phyloP scores from a whole-genome alignment of 2,888 invertebrate genomes.

The Petrolisthes cinctipes region DNA sequence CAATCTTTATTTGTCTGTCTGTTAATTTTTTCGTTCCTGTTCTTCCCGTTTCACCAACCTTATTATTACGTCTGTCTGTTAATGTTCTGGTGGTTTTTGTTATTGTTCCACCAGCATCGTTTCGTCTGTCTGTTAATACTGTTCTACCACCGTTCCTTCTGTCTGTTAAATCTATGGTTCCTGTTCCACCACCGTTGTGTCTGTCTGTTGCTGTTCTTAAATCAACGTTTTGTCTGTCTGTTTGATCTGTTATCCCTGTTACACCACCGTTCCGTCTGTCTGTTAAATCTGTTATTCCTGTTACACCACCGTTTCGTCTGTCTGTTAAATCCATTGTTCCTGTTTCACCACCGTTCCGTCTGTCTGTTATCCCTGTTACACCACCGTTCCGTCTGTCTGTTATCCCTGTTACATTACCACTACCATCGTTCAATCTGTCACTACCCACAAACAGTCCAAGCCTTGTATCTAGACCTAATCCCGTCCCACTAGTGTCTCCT shows the following conservation, averaged over 20 bases:
- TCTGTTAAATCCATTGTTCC: neutral
- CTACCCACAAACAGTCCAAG: too few species aligned
- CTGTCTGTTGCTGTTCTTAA: neutral
- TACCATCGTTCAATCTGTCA: too few species aligned
- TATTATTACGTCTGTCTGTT: conserved; percentile 3
- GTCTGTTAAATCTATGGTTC: too few species aligned
- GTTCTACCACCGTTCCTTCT: neutral
- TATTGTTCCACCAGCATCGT: neutral
- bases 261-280: neutral
- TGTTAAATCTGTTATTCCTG: neutral
- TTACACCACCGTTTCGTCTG: neutral
- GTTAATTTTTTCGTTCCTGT: neutral
- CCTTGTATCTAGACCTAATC: too few species aligned
- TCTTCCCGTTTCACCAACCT: neutral
- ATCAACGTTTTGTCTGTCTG: neutral
- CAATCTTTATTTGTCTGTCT: neutral
- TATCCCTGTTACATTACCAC: too few species aligned
- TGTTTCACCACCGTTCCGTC: neutral
- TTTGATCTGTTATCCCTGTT: neutral
- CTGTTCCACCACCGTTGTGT: neutral
- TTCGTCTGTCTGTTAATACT: neutral
- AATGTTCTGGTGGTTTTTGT: too few species aligned
- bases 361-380: too few species aligned
- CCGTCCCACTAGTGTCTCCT: too few species aligned
- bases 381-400: too few species aligned